Conservation (phyloP, 2,113 vertebrate species). For the Camelus bactrianus region DNA sequence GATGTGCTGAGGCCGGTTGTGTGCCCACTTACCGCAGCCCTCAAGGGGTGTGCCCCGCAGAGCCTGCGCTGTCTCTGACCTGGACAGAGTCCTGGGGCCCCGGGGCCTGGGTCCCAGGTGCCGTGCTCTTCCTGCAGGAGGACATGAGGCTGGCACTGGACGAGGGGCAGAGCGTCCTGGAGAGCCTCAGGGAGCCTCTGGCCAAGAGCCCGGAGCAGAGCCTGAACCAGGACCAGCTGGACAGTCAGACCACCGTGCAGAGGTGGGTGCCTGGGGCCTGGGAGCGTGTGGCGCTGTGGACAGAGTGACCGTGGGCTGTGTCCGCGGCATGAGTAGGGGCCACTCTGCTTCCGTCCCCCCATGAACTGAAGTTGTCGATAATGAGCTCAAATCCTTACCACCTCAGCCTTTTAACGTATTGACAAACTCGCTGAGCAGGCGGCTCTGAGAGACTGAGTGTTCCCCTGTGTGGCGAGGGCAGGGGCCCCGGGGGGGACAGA, state of each 20-base stretch:
- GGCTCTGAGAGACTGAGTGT: too few species aligned
- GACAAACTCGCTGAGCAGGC: not conserved
- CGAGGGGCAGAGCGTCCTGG: constrained; percentile 91
- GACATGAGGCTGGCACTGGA: constrained; percentile 91
- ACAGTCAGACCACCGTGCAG: constrained; percentile 95
- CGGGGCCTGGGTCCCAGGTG: not conserved
- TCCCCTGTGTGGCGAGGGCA: too few species aligned
- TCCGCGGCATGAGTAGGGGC: too few species aligned
- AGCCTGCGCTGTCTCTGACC: not conserved
- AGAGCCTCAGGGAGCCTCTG: constrained; percentile 92
- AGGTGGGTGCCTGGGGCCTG: constrained; percentile 85
- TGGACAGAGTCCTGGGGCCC: not conserved
- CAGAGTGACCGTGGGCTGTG: too few species aligned
- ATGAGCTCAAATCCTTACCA: not conserved
- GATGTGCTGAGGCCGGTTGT: not conserved
- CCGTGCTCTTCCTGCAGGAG: constrained; percentile 85
- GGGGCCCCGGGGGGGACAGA: not conserved
- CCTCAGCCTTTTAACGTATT: not conserved
- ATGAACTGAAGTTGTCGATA: too few species aligned
- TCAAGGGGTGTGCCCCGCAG: not conserved
- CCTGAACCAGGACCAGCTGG: constrained; percentile 95
- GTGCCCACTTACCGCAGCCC: not conserved
- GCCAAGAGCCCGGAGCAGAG: constrained; percentile 89
- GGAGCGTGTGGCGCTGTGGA: too few species aligned
- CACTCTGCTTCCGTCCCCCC: not conserved